phyloP scores from a whole-genome alignment of 2,797 vertebrate genomes.

The Sarcoramphus papa region DNA sequence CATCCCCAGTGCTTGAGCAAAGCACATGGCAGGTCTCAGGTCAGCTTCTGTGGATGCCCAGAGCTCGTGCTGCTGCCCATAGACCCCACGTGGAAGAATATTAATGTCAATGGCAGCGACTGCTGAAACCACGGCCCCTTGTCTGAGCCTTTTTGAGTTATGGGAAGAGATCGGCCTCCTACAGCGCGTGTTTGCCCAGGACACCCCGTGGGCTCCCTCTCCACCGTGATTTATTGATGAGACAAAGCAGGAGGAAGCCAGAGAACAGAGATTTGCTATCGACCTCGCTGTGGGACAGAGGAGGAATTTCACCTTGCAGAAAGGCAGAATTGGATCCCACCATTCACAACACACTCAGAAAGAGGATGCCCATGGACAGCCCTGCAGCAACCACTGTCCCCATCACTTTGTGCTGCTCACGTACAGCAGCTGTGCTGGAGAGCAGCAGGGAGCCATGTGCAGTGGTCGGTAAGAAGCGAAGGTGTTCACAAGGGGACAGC shows the following conservation, averaged over 20 bases:
- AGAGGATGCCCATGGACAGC: background rate
- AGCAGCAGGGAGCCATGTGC: background rate
- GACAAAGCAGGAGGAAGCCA: background rate
- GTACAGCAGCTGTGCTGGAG: background rate
- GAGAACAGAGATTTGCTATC: background rate
- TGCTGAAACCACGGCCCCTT: background rate
- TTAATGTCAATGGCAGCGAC: background rate
- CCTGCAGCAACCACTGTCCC: background rate
- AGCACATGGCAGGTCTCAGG: background rate
- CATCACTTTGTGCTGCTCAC: background rate
- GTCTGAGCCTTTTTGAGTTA: background rate
- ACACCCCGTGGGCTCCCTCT: background rate
- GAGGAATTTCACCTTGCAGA: background rate
- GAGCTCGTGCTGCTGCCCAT: background rate
- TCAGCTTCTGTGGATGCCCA: background rate
- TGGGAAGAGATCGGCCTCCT: background rate
- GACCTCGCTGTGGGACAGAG: background rate
- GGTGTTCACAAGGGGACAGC: background rate
- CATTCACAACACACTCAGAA: rapidly evolving
- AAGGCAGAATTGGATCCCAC: background rate
- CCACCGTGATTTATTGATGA: background rate
- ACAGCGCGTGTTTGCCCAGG: background rate
- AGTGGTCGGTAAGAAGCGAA: background rate
- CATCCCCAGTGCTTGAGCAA: background rate
- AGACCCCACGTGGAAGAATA: background rate